Conservation (phyloP, 2,888 invertebrate genomes). For the Pachliopta kotzebuea region DNA sequence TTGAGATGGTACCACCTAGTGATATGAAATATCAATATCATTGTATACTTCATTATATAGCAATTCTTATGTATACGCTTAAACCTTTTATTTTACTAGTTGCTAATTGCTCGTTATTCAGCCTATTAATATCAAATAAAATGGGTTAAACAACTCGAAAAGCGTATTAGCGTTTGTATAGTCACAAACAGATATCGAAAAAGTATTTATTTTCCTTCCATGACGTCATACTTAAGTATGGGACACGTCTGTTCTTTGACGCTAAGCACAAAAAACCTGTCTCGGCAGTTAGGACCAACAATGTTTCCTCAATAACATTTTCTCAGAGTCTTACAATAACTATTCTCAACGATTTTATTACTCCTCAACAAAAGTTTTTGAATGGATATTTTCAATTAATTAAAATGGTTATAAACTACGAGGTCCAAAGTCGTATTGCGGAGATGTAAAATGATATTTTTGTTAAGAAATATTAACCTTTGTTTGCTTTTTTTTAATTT, state of each 20-base stretch:
- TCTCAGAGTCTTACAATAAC: neutral
- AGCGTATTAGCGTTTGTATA: too few species aligned
- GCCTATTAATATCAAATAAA: too few species aligned
- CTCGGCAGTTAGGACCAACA: neutral
- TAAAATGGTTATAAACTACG: too few species aligned
- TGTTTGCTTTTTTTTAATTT: too few species aligned
- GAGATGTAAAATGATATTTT: too few species aligned
- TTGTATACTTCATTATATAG: neutral
- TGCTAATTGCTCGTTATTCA: too few species aligned
- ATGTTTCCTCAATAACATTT: neutral
- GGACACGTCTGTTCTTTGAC: neutral
- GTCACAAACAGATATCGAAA: neutral
- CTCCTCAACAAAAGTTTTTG: neutral
- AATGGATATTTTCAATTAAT: too few species aligned
- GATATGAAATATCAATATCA: neutral
- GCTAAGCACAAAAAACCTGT: neutral
- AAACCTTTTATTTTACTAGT: neutral
- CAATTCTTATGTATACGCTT: neutral
- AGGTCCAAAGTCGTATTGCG: too few species aligned
- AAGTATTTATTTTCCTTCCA: neutral
- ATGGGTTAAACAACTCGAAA: too few species aligned
- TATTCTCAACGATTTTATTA: neutral
- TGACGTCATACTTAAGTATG: neutral
- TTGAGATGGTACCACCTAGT: too few species aligned
- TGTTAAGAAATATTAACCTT: too few species aligned